Conservation (phyloP, 2,797 vertebrate species). For the Ceyx erithaca region DNA sequence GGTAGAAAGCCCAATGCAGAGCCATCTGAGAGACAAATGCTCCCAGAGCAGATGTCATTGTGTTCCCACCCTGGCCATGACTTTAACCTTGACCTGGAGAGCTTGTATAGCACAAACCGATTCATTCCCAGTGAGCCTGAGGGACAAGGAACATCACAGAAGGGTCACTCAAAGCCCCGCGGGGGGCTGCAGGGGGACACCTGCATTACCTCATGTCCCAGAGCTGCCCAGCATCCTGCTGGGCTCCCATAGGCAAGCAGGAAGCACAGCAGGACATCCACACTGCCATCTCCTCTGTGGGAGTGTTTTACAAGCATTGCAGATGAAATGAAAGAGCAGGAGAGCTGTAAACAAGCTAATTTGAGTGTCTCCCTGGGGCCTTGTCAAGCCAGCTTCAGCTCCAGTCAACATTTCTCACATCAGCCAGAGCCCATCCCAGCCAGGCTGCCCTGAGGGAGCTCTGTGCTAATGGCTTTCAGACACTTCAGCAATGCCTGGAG, state of each 20-base stretch:
- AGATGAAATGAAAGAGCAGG: slow-evolving; percentile 13
- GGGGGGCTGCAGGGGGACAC: not conserved
- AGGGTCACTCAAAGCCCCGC: not conserved
- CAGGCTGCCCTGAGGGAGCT: not conserved
- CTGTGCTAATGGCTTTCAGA: slow-evolving; percentile 20
- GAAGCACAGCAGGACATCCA: not conserved
- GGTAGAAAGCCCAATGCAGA: not conserved
- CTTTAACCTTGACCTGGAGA: not conserved
- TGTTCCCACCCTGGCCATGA: not conserved
- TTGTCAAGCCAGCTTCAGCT: slow-evolving; percentile 30
- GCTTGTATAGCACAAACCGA: not conserved
- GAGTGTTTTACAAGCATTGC: slow-evolving; percentile 13
- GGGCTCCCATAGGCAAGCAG: not conserved
- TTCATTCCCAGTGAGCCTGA: not conserved
- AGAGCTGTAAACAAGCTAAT: slow-evolving; percentile 46
- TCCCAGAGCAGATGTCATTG: not conserved
- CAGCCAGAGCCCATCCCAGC: slow-evolving; percentile 22
- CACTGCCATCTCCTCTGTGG: not conserved
- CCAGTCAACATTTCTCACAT: slow-evolving; percentile 25
- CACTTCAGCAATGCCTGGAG: not conserved
- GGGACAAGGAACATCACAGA: not conserved
- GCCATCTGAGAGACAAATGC: not conserved
- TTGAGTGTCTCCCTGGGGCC: not conserved
- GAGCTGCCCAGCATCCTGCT: not conserved
- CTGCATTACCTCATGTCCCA: not conserved